Percentiles rank a stretch among this genome's conserved stretches.
Conservation (phyloP, 1,140 invertebrate species). For the Augochlora pura region DNA sequence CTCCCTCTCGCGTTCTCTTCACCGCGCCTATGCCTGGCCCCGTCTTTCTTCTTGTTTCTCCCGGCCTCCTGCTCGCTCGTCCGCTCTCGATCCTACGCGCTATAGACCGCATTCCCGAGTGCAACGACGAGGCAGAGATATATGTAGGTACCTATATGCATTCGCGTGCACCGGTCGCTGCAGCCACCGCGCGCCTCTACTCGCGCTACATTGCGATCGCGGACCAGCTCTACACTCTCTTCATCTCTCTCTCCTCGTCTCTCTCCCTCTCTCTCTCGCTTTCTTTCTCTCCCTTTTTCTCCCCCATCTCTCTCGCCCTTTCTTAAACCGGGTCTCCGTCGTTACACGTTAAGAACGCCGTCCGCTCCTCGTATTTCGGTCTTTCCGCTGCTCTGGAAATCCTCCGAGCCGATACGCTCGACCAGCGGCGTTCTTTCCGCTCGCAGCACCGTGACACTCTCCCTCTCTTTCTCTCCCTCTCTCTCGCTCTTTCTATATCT, state of each 20-base stretch:
- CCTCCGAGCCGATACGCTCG: background rate
- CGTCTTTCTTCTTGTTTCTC: conserved; percentile 41
- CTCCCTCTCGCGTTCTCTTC: conserved; percentile 7
- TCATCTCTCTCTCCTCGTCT: conserved; percentile 1
- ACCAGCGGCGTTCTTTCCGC: conserved; percentile 1
- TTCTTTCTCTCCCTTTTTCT: too few species aligned
- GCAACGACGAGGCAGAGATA: conserved; percentile 66
- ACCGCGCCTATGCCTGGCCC: background rate
- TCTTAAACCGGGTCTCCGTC: too few species aligned
- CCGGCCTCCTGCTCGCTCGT: conserved; percentile 47
- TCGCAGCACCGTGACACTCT: background rate
- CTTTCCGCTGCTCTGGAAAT: conserved; percentile 1
- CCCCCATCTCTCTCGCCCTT: too few species aligned
- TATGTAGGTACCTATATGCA: conserved; percentile 62
- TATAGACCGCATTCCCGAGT: conserved; percentile 67
- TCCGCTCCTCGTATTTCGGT: background rate
- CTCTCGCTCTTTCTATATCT: background rate
- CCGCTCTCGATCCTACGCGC: conserved; percentile 68
- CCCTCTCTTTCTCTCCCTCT: too few species aligned
- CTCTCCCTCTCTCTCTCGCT: too few species aligned
- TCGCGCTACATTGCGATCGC: conserved; percentile 37
- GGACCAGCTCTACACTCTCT: conserved; percentile 21
- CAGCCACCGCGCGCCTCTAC: conserved; percentile 45
- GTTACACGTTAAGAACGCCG: conserved; percentile 3
- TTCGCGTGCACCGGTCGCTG: conserved; percentile 63